These are phyloP conservation scores for Parthenolecanium corni DNA, from an alignment of 2,888 invertebrate genomes.

Conservation along the genomic window DNA sequence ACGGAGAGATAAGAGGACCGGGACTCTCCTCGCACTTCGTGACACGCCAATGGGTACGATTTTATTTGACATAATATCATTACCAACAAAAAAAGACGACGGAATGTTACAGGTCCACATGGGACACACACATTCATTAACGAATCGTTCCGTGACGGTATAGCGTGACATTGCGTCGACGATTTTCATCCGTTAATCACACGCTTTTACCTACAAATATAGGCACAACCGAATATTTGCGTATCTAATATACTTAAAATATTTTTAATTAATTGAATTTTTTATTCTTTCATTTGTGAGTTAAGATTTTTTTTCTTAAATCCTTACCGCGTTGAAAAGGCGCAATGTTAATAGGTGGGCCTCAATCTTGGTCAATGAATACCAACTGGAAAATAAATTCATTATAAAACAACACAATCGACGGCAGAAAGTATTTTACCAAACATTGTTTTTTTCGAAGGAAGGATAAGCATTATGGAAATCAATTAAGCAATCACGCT, in stretches of 20 bases:
- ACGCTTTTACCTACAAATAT: constrained; percentile 4
- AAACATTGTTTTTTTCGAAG: too few relatives aligned
- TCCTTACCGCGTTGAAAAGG: constrained; percentile 21
- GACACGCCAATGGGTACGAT: constrained; percentile 26
- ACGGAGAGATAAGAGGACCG: too few relatives aligned
- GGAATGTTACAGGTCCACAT: constrained; percentile 20
- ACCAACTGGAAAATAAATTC: constrained; percentile 25
- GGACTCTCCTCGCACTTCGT: constrained; percentile 9
- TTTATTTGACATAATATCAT: constrained; percentile 7
- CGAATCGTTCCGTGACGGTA: constrained; percentile 22
- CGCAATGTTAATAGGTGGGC: constrained; percentile 1
- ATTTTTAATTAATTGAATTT: neutral
- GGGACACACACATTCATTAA: constrained; percentile 20
- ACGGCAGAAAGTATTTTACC: too few relatives aligned
- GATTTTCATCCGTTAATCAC: constrained; percentile 26
- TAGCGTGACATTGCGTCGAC: constrained; percentile 16
- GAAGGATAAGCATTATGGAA: too few relatives aligned
- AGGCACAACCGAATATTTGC: constrained; percentile 27
- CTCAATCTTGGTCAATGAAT: constrained; percentile 1
- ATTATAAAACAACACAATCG: neutral
- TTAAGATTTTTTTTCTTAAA: constrained; percentile 9
- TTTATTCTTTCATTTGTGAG: neutral
- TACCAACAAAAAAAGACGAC: constrained; percentile 18
- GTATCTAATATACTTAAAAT: constrained; percentile 24
- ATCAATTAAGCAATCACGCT: too few relatives aligned